A percentile compares a stretch with the other conserved stretches of the same genome.
Evolutionary conservation across 2,797 vertebrate species (phyloP).

Genomic region (Artibeus lituratus): DNA sequence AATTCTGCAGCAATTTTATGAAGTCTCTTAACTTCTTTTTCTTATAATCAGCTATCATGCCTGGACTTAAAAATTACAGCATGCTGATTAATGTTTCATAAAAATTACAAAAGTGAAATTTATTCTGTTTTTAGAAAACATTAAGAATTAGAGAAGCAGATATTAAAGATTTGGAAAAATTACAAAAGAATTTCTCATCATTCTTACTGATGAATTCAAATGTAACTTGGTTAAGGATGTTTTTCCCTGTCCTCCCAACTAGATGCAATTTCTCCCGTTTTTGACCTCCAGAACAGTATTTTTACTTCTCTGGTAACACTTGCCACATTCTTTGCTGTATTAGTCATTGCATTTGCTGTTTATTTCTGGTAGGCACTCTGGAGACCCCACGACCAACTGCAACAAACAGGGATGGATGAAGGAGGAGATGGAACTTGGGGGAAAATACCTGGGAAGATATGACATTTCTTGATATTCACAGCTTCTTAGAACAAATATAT

Average conservation of each 20-base stretch:
- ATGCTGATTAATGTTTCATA: neutral
- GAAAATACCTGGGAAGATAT: neutral
- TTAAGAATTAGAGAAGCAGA: neutral
- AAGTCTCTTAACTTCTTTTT: constrained; percentile 39
- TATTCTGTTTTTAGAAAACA: constrained; percentile 17
- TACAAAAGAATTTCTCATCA: neutral
- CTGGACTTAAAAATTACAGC: neutral
- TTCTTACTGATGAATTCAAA: neutral
- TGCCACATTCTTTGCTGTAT: neutral
- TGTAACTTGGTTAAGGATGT: neutral
- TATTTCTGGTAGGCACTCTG: neutral
- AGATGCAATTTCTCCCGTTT: neutral
- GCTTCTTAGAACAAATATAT: neutral
- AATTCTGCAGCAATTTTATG: constrained; percentile 25
- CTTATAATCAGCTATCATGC: constrained; percentile 13
- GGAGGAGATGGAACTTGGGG: neutral
- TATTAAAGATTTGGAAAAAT: constrained; percentile 4
- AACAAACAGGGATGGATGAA: neutral
- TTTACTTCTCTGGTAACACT: neutral
- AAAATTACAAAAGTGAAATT: neutral
- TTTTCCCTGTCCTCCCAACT: neutral
- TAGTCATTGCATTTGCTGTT: neutral
- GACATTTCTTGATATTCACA: neutral
- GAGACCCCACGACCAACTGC: neutral
- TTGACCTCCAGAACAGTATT: neutral